phyloP scores from a whole-genome alignment of 2,888 invertebrate species.

The Phyllotreta cruciferae region DNA sequence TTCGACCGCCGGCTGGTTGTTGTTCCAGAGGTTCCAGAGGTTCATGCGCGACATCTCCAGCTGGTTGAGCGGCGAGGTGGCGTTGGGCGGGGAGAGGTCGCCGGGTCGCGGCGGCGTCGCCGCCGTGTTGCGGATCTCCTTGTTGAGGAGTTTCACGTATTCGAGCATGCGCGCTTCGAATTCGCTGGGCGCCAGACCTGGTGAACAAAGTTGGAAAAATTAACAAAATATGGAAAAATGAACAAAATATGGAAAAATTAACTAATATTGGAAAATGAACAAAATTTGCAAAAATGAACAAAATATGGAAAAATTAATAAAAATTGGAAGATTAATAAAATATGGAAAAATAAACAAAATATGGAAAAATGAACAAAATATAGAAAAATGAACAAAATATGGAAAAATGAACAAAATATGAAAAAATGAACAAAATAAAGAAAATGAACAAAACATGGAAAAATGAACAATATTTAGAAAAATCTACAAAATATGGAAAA shows the following conservation, averaged over 20 bases:
- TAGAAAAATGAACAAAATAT: neutral
- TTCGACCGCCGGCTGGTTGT: constrained; percentile 58
- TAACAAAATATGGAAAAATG: neutral
- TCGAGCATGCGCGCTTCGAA: constrained; percentile 81
- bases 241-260: neutral
- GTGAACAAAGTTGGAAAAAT: neutral
- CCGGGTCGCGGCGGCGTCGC: constrained; percentile 60
- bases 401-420: neutral
- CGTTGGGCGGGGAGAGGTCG: constrained; percentile 61
- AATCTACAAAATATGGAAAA: no score
- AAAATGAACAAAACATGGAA: neutral
- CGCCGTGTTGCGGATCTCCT: constrained; percentile 60
- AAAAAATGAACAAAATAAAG: neutral
- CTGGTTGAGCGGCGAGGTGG: constrained; percentile 68
- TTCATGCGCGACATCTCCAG: constrained; percentile 81
- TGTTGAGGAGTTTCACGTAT: constrained; percentile 76
- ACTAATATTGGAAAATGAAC: neutral
- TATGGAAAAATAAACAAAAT: neutral
- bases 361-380: no score
- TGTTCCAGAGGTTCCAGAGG: constrained; percentile 84
- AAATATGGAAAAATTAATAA: neutral
- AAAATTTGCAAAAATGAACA: constrained; percentile 1
- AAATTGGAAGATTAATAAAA: neutral
- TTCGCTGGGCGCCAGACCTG: constrained; percentile 68
- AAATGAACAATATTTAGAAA: neutral